These are phyloP conservation scores for Sminthopsis crassicaudata DNA, from an alignment of 2,113 vertebrate genomes.

Conservation along the genomic window DNA sequence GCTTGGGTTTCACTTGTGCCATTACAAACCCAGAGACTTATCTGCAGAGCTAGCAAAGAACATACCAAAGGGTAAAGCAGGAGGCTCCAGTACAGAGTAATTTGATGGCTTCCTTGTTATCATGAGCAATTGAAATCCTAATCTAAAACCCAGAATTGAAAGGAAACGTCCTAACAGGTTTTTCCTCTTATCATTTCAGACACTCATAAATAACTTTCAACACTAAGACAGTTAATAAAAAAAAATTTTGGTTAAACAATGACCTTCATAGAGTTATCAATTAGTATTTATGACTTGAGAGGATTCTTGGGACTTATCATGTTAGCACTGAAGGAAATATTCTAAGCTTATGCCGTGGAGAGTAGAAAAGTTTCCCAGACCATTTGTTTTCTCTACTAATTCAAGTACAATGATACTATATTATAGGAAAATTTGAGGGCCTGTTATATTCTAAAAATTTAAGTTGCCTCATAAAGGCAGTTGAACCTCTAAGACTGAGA, in stretches of 20 bases:
- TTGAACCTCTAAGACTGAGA: slow-evolving; percentile 33
- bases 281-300: slow-evolving; percentile 31
- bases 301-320: not conserved
- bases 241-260: slow-evolving; percentile 55
- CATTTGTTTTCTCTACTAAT: not conserved
- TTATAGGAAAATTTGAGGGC: not conserved
- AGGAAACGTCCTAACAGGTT: slow-evolving; percentile 33
- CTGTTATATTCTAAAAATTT: slow-evolving; percentile 29
- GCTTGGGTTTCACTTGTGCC: slow-evolving; percentile 62
- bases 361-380: slow-evolving; percentile 26
- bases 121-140: slow-evolving; percentile 11
- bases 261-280: slow-evolving; percentile 22
- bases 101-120: not conserved
- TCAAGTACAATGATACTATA: not conserved
- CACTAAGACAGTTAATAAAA: slow-evolving; percentile 33
- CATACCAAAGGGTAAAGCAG: slow-evolving; percentile 44
- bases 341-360: slow-evolving; percentile 26
- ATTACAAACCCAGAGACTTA: slow-evolving; percentile 47
- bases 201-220: slow-evolving; percentile 40
- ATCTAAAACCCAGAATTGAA: slow-evolving; percentile 51
- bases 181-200: slow-evolving; percentile 35
- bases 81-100: slow-evolving; percentile 19
- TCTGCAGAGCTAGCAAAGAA: slow-evolving; percentile 55
- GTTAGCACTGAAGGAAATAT: slow-evolving; percentile 27
- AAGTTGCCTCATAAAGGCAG: not conserved